Evolutionary conservation across 2,888 invertebrate species (phyloP).

Genomic region (Cheilosia vernalis): DNA sequence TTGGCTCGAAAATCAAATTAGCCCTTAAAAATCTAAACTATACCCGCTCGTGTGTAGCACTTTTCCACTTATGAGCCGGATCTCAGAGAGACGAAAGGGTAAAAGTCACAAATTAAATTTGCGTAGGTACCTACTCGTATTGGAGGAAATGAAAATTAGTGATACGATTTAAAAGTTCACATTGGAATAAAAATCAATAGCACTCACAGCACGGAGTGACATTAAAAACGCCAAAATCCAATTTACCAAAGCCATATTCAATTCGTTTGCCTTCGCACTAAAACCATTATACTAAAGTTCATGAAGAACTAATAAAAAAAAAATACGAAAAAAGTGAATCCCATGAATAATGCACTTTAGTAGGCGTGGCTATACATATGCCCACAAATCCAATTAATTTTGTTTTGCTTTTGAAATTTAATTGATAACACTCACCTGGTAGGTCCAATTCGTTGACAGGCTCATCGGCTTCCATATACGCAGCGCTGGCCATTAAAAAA

Average conservation of each 20-base stretch:
- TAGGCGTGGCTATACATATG: background rate
- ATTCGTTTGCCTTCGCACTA: conserved; percentile 10
- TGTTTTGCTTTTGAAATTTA: conserved; percentile 33
- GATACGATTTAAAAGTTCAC: too few species aligned
- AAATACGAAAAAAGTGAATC: background rate
- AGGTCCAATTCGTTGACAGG: conserved; percentile 83
- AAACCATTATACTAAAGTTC: conserved; percentile 1
- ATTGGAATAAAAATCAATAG: too few species aligned
- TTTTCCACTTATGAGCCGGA: too few species aligned
- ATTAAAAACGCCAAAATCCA: conserved; percentile 9
- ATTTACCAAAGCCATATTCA: conserved; percentile 15
- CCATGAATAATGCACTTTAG: conserved; percentile 28
- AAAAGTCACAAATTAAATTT: too few species aligned
- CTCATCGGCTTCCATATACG: conserved; percentile 83
- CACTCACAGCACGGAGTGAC: background rate
- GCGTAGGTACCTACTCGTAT: too few species aligned
- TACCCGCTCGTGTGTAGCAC: too few species aligned
- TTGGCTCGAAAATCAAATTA: too few species aligned
- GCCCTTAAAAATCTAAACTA: too few species aligned
- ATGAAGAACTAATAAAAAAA: conserved; percentile 7
- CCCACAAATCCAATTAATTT: background rate
- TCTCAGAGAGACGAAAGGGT: too few species aligned
- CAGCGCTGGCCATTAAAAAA: conserved; percentile 77
- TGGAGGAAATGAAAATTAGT: too few species aligned
- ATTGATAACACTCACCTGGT: conserved; percentile 79